Percentiles rank a stretch among this genome's conserved stretches.
Conservation (phyloP, 2,113 vertebrate genomes). For the Talpa occidentalis region DNA sequence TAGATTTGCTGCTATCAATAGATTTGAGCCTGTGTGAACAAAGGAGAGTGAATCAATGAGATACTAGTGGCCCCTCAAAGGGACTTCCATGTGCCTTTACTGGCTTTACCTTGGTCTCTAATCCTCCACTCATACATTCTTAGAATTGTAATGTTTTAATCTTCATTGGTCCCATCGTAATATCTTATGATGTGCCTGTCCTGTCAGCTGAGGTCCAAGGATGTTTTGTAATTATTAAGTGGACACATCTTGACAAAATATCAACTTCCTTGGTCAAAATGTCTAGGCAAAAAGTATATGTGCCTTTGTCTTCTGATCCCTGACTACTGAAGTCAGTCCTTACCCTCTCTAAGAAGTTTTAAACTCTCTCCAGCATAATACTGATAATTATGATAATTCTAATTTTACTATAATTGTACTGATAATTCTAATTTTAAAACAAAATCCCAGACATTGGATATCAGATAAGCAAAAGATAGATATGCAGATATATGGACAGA, state of each 20-base stretch:
- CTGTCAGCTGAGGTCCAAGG: background rate
- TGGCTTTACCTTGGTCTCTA: background rate
- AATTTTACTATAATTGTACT: background rate
- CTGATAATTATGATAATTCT: background rate
- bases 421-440: background rate
- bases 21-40: too few relatives aligned
- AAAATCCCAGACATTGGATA: background rate
- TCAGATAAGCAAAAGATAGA: background rate
- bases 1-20: background rate
- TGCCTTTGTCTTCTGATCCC: background rate
- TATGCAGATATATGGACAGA: background rate
- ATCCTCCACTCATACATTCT: background rate
- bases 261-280: background rate
- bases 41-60: background rate
- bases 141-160: background rate
- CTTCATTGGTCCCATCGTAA: background rate
- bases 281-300: background rate
- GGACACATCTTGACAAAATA: background rate
- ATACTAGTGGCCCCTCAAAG: background rate
- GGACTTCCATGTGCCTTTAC: background rate
- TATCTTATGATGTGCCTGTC: background rate
- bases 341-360: background rate
- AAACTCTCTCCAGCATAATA: background rate
- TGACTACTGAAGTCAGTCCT: background rate
- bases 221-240: background rate